These are phyloP conservation scores for Batillaria attramentaria DNA, from an alignment of 1,140 invertebrate genomes.

Conservation along the genomic window DNA sequence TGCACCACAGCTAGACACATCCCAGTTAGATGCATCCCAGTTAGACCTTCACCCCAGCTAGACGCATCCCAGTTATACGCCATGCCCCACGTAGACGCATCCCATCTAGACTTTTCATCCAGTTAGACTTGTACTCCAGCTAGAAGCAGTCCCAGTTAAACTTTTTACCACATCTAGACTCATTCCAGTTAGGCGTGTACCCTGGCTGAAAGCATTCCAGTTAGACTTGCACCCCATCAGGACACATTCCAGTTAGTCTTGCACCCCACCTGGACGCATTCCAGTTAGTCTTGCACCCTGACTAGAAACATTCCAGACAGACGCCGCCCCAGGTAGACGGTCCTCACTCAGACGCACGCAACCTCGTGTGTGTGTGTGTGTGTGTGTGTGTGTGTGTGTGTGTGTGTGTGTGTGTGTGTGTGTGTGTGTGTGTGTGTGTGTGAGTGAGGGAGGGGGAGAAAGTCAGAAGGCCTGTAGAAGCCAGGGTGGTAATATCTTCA, in stretches of 20 bases:
- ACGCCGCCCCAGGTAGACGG: not conserved
- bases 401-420: not conserved
- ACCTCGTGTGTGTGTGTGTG: not conserved
- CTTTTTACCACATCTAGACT: no score
- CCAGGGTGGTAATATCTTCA: not conserved
- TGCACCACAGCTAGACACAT: no score
- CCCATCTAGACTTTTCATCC: no score
- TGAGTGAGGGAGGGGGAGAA: constrained; percentile 1
- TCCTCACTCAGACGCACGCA: not conserved
- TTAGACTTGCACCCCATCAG: not conserved
- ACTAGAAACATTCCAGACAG: not conserved
- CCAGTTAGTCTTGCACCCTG: not conserved
- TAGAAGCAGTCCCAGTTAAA: no score
- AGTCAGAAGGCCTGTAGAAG: not conserved
- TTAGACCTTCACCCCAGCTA: no score
- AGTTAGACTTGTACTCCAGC: no score
- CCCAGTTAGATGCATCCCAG: no score
- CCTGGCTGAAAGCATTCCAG: not conserved
- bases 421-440: constrained; percentile 14
- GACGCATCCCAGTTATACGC: no score
- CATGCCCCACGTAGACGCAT: no score
- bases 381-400: constrained; percentile 2
- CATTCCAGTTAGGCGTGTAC: not conserved
- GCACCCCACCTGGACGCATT: not conserved
- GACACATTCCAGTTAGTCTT: not conserved